Percentiles rank a stretch among this genome's conserved stretches.
Evolutionary conservation across 2,888 invertebrate species (phyloP).

Genomic region (Eristalis arbustorum): DNA sequence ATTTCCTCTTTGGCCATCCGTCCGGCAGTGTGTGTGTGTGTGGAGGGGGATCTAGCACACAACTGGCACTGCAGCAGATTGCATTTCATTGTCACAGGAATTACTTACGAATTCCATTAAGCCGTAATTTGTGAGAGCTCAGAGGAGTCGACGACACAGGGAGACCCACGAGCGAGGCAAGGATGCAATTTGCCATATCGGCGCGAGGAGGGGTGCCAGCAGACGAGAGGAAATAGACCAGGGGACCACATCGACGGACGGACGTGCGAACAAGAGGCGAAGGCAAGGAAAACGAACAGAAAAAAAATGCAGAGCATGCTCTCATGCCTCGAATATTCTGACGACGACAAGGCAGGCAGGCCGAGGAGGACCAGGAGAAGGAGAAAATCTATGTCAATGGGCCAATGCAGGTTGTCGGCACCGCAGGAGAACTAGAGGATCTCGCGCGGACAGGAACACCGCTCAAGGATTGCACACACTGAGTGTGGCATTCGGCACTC

Average conservation of each 20-base stretch:
- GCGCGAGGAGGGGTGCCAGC: background rate
- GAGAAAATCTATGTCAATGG: conserved; percentile 69
- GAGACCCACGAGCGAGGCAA: background rate
- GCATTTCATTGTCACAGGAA: conserved; percentile 66
- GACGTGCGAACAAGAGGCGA: background rate
- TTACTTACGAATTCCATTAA: conserved; percentile 67
- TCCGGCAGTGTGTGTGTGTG: background rate
- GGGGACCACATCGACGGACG: background rate
- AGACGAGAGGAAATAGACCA: conserved; percentile 34
- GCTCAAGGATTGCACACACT: conserved; percentile 7
- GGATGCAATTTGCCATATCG: background rate
- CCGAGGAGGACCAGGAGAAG: background rate
- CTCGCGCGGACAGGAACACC: conserved; percentile 11
- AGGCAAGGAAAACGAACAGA: background rate
- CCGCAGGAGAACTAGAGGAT: conserved; percentile 46
- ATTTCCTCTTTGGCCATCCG: conserved; percentile 33
- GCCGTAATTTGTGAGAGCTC: conserved; percentile 57
- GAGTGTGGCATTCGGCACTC: conserved; percentile 19
- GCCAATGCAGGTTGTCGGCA: conserved; percentile 68
- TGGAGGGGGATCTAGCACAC: conserved; percentile 6
- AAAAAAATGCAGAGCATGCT: conserved; percentile 26
- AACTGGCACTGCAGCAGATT: conserved; percentile 49
- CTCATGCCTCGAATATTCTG: background rate
- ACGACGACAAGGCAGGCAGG: background rate
- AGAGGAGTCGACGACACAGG: background rate